These are phyloP conservation scores for Elymnias hypermnestra DNA, from an alignment of 1,140 invertebrate species.

Conservation along the genomic window DNA sequence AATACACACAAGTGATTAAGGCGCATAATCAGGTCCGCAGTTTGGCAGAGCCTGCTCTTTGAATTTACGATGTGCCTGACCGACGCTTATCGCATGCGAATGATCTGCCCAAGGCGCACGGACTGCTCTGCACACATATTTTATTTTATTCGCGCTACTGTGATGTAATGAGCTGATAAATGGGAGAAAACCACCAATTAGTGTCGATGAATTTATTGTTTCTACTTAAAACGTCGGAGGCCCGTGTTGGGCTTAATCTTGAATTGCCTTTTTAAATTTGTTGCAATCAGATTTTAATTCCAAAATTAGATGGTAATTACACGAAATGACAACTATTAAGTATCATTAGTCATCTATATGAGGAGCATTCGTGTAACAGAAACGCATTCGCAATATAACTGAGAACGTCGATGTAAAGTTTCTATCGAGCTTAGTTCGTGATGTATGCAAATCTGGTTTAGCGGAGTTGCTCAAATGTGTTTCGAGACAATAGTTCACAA, in stretches of 20 bases:
- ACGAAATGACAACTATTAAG: slow-evolving; percentile 36
- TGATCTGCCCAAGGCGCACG: slow-evolving; percentile 68
- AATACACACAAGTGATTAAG: slow-evolving; percentile 58
- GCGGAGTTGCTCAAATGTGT: slow-evolving; percentile 29
- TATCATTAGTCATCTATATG: not conserved
- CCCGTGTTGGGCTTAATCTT: slow-evolving; percentile 64
- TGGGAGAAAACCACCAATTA: slow-evolving; percentile 75
- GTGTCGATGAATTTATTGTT: slow-evolving; percentile 76
- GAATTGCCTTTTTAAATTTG: slow-evolving; percentile 62
- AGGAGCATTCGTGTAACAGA: not conserved
- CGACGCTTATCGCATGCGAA: slow-evolving; percentile 73
- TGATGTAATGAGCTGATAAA: slow-evolving; percentile 76
- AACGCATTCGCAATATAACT: not conserved
- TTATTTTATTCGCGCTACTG: slow-evolving; percentile 75
- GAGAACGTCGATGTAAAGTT: not conserved
- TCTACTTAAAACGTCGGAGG: slow-evolving; percentile 74
- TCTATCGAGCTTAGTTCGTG: slow-evolving; percentile 12
- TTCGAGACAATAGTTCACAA: slow-evolving; percentile 33
- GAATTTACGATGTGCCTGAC: slow-evolving; percentile 73
- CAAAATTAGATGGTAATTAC: slow-evolving; percentile 60
- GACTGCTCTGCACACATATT: slow-evolving; percentile 70
- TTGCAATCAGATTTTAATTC: slow-evolving; percentile 53
- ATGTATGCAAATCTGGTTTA: slow-evolving; percentile 42
- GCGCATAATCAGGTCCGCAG: slow-evolving; percentile 70
- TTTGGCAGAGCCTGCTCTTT: slow-evolving; percentile 65